Evolutionary conservation across 2,888 invertebrate species (phyloP).

Genomic region (Serrognathus titanus): DNA sequence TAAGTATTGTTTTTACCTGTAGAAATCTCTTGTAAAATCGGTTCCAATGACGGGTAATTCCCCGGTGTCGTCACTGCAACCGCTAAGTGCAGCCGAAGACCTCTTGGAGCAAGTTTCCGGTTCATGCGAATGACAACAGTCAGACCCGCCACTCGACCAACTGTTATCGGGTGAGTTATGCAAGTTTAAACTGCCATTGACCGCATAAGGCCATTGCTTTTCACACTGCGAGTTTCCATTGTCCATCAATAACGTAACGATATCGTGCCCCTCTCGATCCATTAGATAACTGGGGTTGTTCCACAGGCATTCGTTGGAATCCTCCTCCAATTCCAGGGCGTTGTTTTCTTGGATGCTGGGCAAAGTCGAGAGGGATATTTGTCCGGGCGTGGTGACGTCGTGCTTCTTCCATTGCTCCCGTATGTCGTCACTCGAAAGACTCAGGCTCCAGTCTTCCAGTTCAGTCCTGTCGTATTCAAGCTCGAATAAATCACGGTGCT

Average conservation of each 20-base stretch:
- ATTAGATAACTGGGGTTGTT: constrained; percentile 70
- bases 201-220: constrained; percentile 64
- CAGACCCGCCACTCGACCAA: constrained; percentile 54
- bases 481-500: constrained; percentile 66
- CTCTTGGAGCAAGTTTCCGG: constrained; percentile 62
- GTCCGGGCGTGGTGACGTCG: constrained; percentile 53
- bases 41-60: constrained; percentile 66
- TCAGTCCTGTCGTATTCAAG: constrained; percentile 73
- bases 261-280: constrained; percentile 64
- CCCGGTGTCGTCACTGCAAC: constrained; percentile 59
- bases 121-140: constrained; percentile 47
- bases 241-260: constrained; percentile 55
- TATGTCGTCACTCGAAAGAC: constrained; percentile 68
- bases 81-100: constrained; percentile 65
- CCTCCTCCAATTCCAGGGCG: constrained; percentile 69
- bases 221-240: constrained; percentile 50
- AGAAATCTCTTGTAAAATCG: constrained; percentile 77
- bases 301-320: constrained; percentile 71
- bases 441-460: constrained; percentile 76
- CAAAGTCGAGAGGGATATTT: constrained; percentile 62
- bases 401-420: constrained; percentile 46
- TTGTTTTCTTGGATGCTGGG: constrained; percentile 74
- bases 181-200: constrained; percentile 36
- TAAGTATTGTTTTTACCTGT: constrained; percentile 41
- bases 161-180: constrained; percentile 58